A percentile compares a stretch with the other conserved stretches of the same genome.
Evolutionary conservation across 2,888 invertebrate genomes (phyloP).

Genomic region (Epinotia brunnichana): DNA sequence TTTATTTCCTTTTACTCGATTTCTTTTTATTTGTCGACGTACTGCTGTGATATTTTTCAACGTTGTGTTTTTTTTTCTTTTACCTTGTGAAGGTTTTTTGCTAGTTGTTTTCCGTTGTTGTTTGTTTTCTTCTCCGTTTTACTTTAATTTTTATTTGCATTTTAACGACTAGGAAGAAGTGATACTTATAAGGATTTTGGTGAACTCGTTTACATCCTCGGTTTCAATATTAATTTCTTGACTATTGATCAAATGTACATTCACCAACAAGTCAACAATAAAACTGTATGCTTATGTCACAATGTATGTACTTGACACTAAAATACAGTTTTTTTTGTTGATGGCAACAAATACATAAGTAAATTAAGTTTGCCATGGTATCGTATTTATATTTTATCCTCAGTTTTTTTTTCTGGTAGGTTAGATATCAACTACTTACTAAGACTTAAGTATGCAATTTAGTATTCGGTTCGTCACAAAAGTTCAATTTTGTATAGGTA

Average conservation of each 20-base stretch:
- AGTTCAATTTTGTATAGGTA: not conserved
- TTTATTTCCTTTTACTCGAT: not conserved
- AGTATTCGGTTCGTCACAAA: slow-evolving; percentile 1
- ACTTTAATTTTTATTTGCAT: not conserved
- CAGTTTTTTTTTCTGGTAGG: not conserved
- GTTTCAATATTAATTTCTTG: not conserved
- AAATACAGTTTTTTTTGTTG: too few relatives aligned
- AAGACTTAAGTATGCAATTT: too few relatives aligned
- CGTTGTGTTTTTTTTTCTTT: not conserved
- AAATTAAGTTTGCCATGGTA: not conserved
- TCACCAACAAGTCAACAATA: too few relatives aligned
- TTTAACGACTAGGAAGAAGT: too few relatives aligned
- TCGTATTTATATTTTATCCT: too few relatives aligned
- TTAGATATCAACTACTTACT: not conserved
- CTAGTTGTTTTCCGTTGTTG: too few relatives aligned
- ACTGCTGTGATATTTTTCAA: not conserved
- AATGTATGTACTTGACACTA: too few relatives aligned
- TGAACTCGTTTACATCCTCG: too few relatives aligned
- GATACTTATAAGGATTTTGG: too few relatives aligned
- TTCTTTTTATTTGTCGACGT: not conserved
- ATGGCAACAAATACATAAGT: too few relatives aligned
- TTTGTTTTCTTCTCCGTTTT: not conserved
- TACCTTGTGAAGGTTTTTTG: not conserved
- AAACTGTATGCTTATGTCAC: too few relatives aligned
- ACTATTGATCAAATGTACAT: too few relatives aligned